Base-by-base conservation (phyloP, 2,113 vertebrate species). In the Etheostoma spectabile region DNA sequence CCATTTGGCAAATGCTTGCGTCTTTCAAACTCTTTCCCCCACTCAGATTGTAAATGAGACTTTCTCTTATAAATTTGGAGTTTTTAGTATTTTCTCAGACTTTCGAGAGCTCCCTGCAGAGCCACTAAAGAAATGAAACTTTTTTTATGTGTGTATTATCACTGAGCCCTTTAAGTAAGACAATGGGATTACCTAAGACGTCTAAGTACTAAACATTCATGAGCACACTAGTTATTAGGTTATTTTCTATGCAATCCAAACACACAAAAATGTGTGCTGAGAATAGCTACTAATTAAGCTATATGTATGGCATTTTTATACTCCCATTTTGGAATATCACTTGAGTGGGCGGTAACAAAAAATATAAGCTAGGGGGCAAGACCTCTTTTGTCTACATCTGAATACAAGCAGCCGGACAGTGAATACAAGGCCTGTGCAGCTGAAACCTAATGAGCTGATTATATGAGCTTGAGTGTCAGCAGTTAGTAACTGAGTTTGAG, bases 211-310 rank as follows among this genome's bases (percentile, higher is more conserved):
- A 69, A 70, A 57, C 35, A 27, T 74, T 85, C 19, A 61, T 30
- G 52, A 60, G 52, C 62, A 56, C 27, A 60, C 33, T 45, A 60
- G 10, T 45, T 76, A n/a, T 62, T n/a, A 70, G 21, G 21, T 59
- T 67, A 51, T 74, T 86, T 73, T 82, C 30, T 69, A 27, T 64
- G 72, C 80, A 66, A 24, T 24, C 6, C 38, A 42, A 8, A 38
- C 0, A 33, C 52, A n/a, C n/a, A n/a, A n/a, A n/a, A n/a, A n/a
- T n/a, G n/a, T 86, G 84, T 74, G 68, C 86, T 68, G 81, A 85
- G 83, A 86, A 88, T 73, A 82, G 21, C 79, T 62, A 45, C 83
- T n/a, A n/a, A n/a, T n/a, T n/a, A n/a, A n/a, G n/a, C n/a, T n/a
- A n/a, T 67, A 86, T 91, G 77, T 83, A 60, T 16, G 64, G 51